Evolutionary conservation across 2,797 vertebrate genomes (phyloP).

Genomic region (Tiaroga cobitis): DNA sequence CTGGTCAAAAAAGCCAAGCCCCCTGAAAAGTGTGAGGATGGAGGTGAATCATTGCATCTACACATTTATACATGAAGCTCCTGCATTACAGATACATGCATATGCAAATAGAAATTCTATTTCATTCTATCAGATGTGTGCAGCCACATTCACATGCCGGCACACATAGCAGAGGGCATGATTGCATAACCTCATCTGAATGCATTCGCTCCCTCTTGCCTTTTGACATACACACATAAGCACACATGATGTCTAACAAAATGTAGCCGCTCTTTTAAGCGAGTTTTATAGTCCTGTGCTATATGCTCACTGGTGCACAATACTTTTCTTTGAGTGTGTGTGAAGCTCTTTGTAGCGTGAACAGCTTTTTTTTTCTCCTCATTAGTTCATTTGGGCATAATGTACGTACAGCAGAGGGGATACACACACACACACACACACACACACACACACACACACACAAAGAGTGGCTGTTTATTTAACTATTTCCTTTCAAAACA

Average conservation of each 20-base stretch:
- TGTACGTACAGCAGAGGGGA: constrained; percentile 32
- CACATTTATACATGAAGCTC: constrained; percentile 6
- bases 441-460: not conserved
- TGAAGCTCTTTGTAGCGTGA: constrained; percentile 71
- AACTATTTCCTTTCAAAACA: not conserved
- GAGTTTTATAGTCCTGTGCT: constrained; percentile 67
- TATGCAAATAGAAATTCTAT: not conserved
- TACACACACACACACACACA: not conserved
- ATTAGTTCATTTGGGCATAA: constrained; percentile 57
- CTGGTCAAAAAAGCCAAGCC: constrained; percentile 97
- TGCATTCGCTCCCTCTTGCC: constrained; percentile 52
- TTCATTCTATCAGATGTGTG: constrained; percentile 12
- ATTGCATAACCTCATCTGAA: constrained; percentile 36
- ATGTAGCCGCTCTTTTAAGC: constrained; percentile 66
- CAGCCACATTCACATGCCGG: not conserved
- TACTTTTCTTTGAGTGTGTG: constrained; percentile 64
- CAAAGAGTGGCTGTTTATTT: constrained; percentile 1
- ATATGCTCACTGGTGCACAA: constrained; percentile 55
- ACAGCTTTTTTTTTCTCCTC: constrained; percentile 51
- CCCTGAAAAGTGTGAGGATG: constrained; percentile 96
- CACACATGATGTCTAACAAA: constrained; percentile 37
- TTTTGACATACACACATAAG: constrained; percentile 38
- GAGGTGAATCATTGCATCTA: constrained; percentile 82
- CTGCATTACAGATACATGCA: not conserved
- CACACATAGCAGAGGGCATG: constrained; percentile 5